Evolutionary conservation across 2,113 vertebrate genomes (phyloP), one percentile per base, ranked within the genome.

Genomic region (Leuciscus idus): DNA sequence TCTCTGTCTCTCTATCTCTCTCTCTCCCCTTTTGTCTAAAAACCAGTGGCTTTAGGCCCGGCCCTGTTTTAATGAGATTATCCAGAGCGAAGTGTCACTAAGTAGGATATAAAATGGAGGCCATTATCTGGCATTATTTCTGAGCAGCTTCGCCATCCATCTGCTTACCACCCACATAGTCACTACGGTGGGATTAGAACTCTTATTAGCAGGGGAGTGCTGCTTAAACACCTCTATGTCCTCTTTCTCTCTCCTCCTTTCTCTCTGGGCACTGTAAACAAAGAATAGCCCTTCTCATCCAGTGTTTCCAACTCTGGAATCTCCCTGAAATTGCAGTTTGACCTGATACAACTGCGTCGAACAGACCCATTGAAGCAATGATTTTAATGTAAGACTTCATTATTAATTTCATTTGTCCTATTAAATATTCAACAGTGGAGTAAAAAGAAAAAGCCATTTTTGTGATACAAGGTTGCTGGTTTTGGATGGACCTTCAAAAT

Each of bases 21-120:
- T 13, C 68, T 84, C 83, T 74, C 79, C 85, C 87, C 84, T 88
- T 88, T 79, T 85, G 81, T 89, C 74, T 76, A 46, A 87, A 87
- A 84, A 87, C 46, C 66, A 84, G 68, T 57, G 83, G 85, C 84
- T 87, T 87, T 77, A 84, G 86, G 72, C 80, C 90, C 89, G 91
- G 90, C 91, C 91, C 92, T 94, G 79, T 92, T 95, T 94, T 95
- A 96, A 95, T 95, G 92, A 95, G 95, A 96, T 95, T 95, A 95
- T 94, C 93, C 92, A 91, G 92, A 93, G 94, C 93, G 91, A 94
- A 95, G 95, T 95, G 94, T 95, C 94, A 95, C 94, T 96, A 95
- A 95, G 94, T 94, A 95, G 94, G 95, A 95, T 95, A 95, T 95
- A 94, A 96, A 96, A 95, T 95, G 94, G 94, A 95, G 95, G 94